Conservation (phyloP, 2,888 invertebrate species). For the Crepidodera aurea region DNA sequence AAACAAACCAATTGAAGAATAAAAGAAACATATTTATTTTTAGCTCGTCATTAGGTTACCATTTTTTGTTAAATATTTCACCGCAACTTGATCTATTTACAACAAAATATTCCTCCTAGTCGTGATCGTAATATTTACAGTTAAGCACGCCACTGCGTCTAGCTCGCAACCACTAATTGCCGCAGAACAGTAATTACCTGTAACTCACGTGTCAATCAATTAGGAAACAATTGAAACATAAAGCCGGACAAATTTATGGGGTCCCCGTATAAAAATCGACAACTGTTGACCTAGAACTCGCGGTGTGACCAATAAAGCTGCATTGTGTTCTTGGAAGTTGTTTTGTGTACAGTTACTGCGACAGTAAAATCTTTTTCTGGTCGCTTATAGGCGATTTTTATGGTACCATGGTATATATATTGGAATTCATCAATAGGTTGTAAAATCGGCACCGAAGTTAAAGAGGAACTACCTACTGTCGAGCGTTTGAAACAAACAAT, state of each 20-base stretch:
- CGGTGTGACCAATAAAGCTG: neutral
- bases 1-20: too few species aligned
- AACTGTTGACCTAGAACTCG: neutral
- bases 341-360: neutral
- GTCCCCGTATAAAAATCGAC: neutral
- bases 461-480: too few species aligned
- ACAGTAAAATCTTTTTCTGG: constrained; percentile 1
- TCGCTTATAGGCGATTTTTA: neutral
- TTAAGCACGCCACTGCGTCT: neutral
- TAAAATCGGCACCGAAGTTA: constrained; percentile 1
- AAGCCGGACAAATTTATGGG: neutral
- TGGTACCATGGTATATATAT: constrained; percentile 2
- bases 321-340: neutral
- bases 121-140: too few species aligned
- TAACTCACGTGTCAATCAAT: neutral
- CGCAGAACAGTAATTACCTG: neutral
- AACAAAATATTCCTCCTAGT: too few species aligned
- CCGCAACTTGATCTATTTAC: too few species aligned
- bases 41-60: too few species aligned
- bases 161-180: neutral
- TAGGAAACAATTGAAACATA: neutral
- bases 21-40: too few species aligned
- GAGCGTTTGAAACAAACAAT: too few species aligned
- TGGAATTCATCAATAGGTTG: constrained; percentile 8
- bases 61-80: too few species aligned